Percentiles rank a stretch among this genome's conserved stretches.
These are phyloP conservation scores for Halictus ligatus DNA, from an alignment of 2,888 invertebrate species.

Conservation along the genomic window DNA sequence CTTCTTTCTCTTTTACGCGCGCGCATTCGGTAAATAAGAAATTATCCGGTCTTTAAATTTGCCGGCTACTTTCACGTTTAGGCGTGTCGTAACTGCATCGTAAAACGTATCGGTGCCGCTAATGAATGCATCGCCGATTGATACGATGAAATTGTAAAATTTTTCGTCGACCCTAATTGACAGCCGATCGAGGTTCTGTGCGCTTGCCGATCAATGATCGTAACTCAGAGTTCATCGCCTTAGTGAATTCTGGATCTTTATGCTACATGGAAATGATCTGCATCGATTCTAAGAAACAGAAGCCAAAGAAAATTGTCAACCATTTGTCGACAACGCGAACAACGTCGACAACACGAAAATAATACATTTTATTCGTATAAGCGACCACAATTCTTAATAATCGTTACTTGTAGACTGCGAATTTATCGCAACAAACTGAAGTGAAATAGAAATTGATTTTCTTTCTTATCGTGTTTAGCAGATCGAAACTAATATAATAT, in stretches of 20 bases:
- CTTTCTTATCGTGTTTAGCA: no score
- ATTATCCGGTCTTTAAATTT: conserved; percentile 40
- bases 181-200: neutral
- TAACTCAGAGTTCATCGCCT: neutral
- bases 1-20: neutral
- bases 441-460: no score
- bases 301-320: no score
- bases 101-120: conserved; percentile 11
- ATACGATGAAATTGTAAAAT: conserved; percentile 12
- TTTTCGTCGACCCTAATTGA: neutral
- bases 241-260: neutral
- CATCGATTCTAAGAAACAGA: neutral
- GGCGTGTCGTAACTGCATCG: conserved; percentile 16
- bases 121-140: conserved; percentile 21
- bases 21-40: conserved; percentile 30
- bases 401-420: no score
- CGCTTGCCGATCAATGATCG: neutral
- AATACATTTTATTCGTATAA: no score
- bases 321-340: no score
- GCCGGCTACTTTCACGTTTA: conserved; percentile 22
- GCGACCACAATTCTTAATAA: no score
- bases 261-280: neutral
- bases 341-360: no score
- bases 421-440: no score
- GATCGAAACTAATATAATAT: no score